A percentile compares a stretch with the other conserved stretches of the same genome.
Conservation (phyloP, 2,888 invertebrate genomes). For the Cephus rjabovi region DNA sequence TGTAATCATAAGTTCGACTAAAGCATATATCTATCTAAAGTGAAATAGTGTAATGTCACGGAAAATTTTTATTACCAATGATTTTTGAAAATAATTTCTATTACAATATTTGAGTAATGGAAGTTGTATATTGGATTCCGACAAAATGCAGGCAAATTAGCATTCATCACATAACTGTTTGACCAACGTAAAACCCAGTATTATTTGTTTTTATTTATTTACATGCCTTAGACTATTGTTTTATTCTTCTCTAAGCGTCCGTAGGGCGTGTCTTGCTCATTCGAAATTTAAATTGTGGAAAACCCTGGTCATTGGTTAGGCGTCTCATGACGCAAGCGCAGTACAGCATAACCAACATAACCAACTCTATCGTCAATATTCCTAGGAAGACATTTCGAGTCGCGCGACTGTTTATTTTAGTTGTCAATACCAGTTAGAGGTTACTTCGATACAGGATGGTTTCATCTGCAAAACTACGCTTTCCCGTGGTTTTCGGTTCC, state of each 20-base stretch:
- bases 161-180: background rate
- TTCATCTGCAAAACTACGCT: background rate
- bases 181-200: background rate
- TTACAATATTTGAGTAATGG: background rate
- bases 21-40: background rate
- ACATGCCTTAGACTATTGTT: background rate
- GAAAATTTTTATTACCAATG: background rate
- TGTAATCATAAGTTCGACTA: background rate
- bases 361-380: background rate
- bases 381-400: background rate
- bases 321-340: background rate
- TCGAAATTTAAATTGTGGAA: slow-evolving; percentile 1
- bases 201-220: background rate
- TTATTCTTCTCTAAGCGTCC: background rate
- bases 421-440: background rate
- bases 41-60: background rate
- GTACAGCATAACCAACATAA: background rate
- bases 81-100: background rate
- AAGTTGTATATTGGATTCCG: background rate
- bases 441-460: background rate
- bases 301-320: slow-evolving; percentile 1
- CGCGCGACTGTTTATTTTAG: background rate
- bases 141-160: background rate
- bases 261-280: slow-evolving; percentile 1
- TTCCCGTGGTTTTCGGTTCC: background rate